phyloP scores from a whole-genome alignment of 2,113 vertebrate species.

The Macrotus californicus region DNA sequence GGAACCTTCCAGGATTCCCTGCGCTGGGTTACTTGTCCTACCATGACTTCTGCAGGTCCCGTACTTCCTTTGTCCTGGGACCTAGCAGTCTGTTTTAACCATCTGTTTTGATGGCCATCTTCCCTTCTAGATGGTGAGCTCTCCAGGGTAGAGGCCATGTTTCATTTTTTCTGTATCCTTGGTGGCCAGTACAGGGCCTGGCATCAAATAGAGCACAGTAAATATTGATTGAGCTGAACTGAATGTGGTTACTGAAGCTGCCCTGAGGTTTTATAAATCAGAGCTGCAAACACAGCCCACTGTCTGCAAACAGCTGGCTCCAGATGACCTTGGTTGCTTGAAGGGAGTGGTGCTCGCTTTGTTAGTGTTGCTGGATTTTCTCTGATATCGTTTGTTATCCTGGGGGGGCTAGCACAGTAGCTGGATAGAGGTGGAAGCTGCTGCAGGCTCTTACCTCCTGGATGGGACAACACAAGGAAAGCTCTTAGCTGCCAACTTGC shows the following conservation, averaged over 20 bases:
- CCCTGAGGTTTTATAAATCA: not conserved
- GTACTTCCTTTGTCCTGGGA: not conserved
- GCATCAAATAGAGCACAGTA: slow-evolving; percentile 23
- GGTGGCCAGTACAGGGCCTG: not conserved
- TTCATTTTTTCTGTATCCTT: not conserved
- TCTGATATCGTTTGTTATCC: not conserved
- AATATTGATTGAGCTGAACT: slow-evolving; percentile 33
- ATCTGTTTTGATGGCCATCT: not conserved
- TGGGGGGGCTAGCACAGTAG: not conserved
- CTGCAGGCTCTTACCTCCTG: not conserved
- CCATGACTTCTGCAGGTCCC: not conserved
- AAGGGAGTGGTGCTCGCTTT: not conserved
- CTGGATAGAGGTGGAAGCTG: not conserved
- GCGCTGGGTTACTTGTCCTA: not conserved
- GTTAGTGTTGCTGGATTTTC: not conserved
- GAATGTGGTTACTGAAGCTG: not conserved
- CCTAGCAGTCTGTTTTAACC: not conserved
- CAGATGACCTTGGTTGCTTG: not conserved
- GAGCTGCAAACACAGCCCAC: not conserved
- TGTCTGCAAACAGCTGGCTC: slow-evolving; percentile 1
- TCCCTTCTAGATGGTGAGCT: not conserved
- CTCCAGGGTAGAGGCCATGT: not conserved
- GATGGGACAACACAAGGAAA: not conserved
- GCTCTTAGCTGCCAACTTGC: not conserved
- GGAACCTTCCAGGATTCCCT: not conserved